Base-by-base conservation (phyloP, 2,797 vertebrate genomes). In the Cheirogaleus major region DNA sequence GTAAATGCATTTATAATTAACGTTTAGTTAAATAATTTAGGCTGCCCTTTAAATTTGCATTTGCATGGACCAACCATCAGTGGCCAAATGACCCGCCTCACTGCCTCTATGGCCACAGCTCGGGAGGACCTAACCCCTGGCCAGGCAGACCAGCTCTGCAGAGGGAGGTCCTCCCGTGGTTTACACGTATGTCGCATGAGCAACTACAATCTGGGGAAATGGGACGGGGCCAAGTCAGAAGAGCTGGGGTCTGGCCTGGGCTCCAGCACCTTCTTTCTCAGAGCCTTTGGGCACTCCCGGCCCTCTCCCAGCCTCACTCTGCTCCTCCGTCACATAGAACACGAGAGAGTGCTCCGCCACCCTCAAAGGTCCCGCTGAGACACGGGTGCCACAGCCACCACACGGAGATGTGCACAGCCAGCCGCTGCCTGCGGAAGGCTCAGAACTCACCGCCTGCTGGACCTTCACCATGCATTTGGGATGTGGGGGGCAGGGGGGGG, bases 151-250 rank as follows among this genome's bases (percentile, higher is more conserved):
- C 4, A 9, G n/a, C 32, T 48, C 70, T 5, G 7, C 52, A 4
- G 9, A 41, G 27, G 6, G 13, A 23, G 23, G 41, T 3, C 20
- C 55, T 20, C 9, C 3, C 5, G 4, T 20, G 5, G n/a, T 9
- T 13, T 10, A 13, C 18, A 0, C 32, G 13, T 27, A 0, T 0
- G 18, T 43, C 20, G 0, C 35, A 6, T 0, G 22, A 25, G 27
- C 22, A 45, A 20, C 6, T 2, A 4, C 18, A 5, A 1, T 67
- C 23, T 48, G 35, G 0, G 81, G 32, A 35, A 45, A 9, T 17
- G 5, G 25, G 23, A 72, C 14, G 63, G n/a, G 41, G 52, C 27
- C 4, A 5, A 10, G 11, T 65, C 32, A 2, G 63, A 65, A 18
- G 17, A 4, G 63, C 63, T 65, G 32, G 63, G 22, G 8, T 14